Percentiles rank a stretch among this genome's conserved stretches.
phyloP scores from a whole-genome alignment of 2,797 vertebrate genomes.

The Mallotus villosus region DNA sequence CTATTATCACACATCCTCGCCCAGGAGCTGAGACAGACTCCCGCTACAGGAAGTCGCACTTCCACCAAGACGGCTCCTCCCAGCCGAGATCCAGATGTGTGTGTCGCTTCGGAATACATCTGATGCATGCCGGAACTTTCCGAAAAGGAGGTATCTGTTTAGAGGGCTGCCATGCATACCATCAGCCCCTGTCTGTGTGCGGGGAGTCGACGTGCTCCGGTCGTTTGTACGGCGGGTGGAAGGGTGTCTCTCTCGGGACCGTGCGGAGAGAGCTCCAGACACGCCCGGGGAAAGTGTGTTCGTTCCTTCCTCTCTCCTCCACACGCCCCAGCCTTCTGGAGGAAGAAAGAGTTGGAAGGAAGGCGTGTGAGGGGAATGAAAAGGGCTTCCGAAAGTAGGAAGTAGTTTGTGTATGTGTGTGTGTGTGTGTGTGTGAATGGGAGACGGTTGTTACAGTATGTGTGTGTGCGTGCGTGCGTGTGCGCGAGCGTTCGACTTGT shows the following conservation, averaged over 20 bases:
- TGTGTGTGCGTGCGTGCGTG: background rate
- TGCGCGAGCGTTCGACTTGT: conserved; percentile 43
- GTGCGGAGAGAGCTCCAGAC: background rate
- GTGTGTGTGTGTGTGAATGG: no score
- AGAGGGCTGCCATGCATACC: no score
- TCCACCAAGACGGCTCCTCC: no score
- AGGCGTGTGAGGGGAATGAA: background rate
- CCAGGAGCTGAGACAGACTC: background rate
- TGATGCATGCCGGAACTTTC: no score
- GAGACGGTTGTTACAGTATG: background rate
- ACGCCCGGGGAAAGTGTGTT: background rate
- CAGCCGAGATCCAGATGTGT: no score
- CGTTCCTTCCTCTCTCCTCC: background rate
- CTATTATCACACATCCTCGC: background rate
- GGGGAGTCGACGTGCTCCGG: no score
- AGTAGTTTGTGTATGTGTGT: background rate
- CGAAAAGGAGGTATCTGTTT: no score
- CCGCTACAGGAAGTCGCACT: no score
- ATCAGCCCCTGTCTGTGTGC: no score
- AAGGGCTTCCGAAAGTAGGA: background rate
- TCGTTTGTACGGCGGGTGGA: no score
- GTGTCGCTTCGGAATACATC: no score
- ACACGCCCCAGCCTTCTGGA: no score
- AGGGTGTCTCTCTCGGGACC: background rate
- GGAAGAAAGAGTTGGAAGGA: background rate